phyloP scores from a whole-genome alignment of 2,888 invertebrate genomes.

The Cephus spinipes region DNA sequence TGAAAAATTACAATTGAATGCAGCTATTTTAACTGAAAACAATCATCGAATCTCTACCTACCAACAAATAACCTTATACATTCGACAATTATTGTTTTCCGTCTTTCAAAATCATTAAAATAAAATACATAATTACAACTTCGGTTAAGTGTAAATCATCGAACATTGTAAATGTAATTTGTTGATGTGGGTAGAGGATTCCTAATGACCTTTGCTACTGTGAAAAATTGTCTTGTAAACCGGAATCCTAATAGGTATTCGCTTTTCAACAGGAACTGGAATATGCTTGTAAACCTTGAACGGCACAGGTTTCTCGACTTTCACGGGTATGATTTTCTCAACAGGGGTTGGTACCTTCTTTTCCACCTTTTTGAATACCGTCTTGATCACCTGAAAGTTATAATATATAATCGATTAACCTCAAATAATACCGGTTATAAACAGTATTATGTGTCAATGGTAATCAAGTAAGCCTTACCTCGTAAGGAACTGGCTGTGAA shows the following conservation, averaged over 20 bases:
- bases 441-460: too few species aligned
- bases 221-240: conserved; percentile 78
- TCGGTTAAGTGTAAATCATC: not conserved
- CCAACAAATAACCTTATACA: not conserved
- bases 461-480: conserved; percentile 29
- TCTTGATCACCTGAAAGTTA: conserved; percentile 44
- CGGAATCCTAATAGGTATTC: conserved; percentile 76
- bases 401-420: conserved; percentile 1
- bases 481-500: conserved; percentile 69
- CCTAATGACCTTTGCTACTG: conserved; percentile 68
- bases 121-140: not conserved
- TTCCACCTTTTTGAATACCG: conserved; percentile 44
- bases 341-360: conserved; percentile 72
- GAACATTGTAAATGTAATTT: not conserved
- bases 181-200: not conserved
- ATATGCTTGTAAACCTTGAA: conserved; percentile 75
- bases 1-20: not conserved
- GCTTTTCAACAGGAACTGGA: conserved; percentile 74
- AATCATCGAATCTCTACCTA: not conserved
- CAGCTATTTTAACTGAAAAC: not conserved
- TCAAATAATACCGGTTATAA: not conserved
- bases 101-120: not conserved
- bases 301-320: conserved; percentile 77
- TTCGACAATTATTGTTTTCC: not conserved
- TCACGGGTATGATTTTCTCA: conserved; percentile 75